Conservation (phyloP, 2,797 vertebrate species). For the Eulemur mongoz region DNA sequence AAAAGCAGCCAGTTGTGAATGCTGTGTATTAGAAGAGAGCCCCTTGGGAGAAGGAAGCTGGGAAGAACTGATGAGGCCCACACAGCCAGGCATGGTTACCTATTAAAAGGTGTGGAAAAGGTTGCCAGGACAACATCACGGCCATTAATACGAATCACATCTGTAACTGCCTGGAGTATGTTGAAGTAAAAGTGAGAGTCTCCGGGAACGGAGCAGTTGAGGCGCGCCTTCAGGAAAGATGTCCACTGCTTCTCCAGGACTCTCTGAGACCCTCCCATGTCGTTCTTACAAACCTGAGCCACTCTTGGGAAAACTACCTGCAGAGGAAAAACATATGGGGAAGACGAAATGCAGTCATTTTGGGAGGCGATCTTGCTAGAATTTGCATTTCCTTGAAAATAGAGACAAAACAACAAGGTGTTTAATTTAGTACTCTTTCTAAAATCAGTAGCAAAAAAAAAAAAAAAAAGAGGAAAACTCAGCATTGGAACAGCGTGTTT, state of each 20-base stretch:
- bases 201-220: constrained; percentile 99
- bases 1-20: background rate
- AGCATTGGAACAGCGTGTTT: constrained; percentile 80
- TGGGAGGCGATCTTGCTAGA: constrained; percentile 31
- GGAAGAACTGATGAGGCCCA: constrained; percentile 56
- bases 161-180: constrained; percentile 97
- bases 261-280: constrained; percentile 96
- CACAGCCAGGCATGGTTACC: constrained; percentile 85
- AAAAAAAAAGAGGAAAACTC: constrained; percentile 75
- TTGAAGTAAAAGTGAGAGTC: constrained; percentile 99
- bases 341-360: constrained; percentile 59
- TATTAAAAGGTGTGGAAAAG: constrained; percentile 99
- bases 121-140: constrained; percentile 96
- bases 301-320: constrained; percentile 98
- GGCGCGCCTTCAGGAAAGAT: constrained; percentile 96
- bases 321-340: constrained; percentile 29
- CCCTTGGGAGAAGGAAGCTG: constrained; percentile 15
- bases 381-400: constrained; percentile 61
- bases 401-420: constrained; percentile 61
- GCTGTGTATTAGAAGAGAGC: background rate
- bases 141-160: constrained; percentile 96
- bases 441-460: constrained; percentile 80
- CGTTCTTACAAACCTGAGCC: constrained; percentile 98
- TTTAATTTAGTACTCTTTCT: constrained; percentile 82
- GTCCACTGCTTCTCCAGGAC: constrained; percentile 99